phyloP scores from a whole-genome alignment of 2,888 invertebrate genomes.

The Cremastinae sp. region DNA sequence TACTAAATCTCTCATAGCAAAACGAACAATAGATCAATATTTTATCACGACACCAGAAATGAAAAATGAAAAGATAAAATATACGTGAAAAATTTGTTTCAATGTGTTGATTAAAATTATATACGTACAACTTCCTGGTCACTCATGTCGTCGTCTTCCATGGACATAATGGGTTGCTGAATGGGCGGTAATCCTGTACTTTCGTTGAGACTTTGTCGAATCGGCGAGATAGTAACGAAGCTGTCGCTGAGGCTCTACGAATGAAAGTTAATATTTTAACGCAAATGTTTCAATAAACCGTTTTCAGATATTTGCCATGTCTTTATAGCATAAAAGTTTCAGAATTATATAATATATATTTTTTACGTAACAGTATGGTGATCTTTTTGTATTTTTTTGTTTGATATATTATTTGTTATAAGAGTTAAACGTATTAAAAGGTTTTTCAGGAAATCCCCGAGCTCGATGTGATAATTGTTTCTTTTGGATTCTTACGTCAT shows the following conservation, averaged over 20 bases:
- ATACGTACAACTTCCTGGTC: conserved; percentile 90
- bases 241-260: conserved; percentile 73
- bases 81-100: too few species aligned
- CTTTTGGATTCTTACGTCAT: conserved; percentile 68
- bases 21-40: neutral
- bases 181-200: conserved; percentile 75
- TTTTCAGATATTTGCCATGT: too few species aligned
- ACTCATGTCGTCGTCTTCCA: conserved; percentile 97
- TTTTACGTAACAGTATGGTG: too few species aligned
- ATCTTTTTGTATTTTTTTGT: too few species aligned
- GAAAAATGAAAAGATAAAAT: conserved; percentile 6
- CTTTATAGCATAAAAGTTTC: too few species aligned
- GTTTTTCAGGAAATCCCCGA: neutral
- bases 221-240: conserved; percentile 77
- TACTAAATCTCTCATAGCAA: conserved; percentile 4
- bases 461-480: neutral
- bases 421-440: neutral
- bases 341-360: too few species aligned
- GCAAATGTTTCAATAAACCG: too few species aligned
- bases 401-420: too few species aligned
- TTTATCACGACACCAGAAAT: neutral
- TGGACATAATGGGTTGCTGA: conserved; percentile 93
- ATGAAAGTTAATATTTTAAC: neutral
- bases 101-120: conserved; percentile 21
- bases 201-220: conserved; percentile 72